These are phyloP conservation scores for Euplagia quadripunctaria DNA, from an alignment of 2,888 invertebrate genomes.

Conservation along the genomic window DNA sequence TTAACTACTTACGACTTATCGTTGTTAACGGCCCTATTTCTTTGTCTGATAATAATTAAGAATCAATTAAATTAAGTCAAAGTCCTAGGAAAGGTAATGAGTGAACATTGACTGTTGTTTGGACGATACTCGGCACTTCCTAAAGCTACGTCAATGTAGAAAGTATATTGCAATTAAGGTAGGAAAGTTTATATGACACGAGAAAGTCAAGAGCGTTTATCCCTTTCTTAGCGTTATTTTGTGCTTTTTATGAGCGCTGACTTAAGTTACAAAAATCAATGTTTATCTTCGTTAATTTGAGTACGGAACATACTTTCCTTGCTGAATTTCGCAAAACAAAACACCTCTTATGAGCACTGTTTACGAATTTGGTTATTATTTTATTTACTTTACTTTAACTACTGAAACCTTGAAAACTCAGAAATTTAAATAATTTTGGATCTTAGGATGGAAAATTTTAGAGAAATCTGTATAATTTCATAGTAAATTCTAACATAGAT, in stretches of 20 bases:
- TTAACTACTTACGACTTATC: conserved; percentile 34
- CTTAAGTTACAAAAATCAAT: background rate
- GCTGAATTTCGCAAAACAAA: background rate
- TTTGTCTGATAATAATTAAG: conserved; percentile 39
- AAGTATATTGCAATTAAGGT: conserved; percentile 33
- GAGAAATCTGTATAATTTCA: conserved; percentile 22
- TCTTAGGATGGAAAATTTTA: background rate
- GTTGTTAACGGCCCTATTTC: conserved; percentile 45
- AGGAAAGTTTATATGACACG: conserved; percentile 26
- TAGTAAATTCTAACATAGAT: conserved; percentile 14
- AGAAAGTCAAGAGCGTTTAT: conserved; percentile 28
- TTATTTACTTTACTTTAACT: background rate
- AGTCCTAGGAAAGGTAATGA: conserved; percentile 45
- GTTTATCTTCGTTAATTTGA: conserved; percentile 4
- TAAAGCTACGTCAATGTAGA: conserved; percentile 28
- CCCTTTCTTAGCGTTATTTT: background rate
- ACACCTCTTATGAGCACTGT: background rate
- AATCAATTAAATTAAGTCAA: conserved; percentile 49
- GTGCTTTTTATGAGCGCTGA: background rate
- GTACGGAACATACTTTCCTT: background rate
- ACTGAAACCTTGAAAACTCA: background rate
- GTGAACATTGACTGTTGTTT: conserved; percentile 50
- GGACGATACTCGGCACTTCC: conserved; percentile 16
- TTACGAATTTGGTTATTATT: no score
- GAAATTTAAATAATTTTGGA: background rate